Conservation (phyloP, 2,888 invertebrate species). For the Pycnomerus fuliginosus region DNA sequence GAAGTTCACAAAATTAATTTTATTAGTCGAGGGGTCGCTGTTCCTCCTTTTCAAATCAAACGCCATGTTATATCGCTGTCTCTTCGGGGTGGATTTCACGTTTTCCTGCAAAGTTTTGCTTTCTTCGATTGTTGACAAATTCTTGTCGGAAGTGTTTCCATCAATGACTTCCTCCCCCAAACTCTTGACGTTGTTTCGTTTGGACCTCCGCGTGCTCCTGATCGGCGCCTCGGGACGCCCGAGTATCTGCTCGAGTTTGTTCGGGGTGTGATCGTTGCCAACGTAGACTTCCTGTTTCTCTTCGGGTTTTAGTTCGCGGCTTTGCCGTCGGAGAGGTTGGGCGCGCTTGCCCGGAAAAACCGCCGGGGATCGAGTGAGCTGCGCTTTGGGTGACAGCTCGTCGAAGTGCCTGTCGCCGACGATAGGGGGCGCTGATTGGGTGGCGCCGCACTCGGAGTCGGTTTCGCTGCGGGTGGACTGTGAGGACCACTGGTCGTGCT, state of each 20-base stretch:
- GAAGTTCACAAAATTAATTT: slow-evolving; percentile 49
- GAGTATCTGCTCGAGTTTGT: slow-evolving; percentile 49
- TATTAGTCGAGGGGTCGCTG: slow-evolving; percentile 70
- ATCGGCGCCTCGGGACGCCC: slow-evolving; percentile 47
- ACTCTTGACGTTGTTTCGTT: slow-evolving; percentile 48
- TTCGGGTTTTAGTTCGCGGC: slow-evolving; percentile 39
- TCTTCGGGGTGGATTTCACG: slow-evolving; percentile 43
- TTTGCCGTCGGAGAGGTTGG: slow-evolving; percentile 57
- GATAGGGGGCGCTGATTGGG: slow-evolving; percentile 47
- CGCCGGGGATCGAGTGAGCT: slow-evolving; percentile 35
- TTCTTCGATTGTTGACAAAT: slow-evolving; percentile 50
- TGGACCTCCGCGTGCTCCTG: slow-evolving; percentile 42
- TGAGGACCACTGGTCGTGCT: slow-evolving; percentile 47
- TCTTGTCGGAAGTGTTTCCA: slow-evolving; percentile 39
- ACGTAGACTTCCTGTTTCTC: slow-evolving; percentile 43
- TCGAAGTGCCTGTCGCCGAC: slow-evolving; percentile 33
- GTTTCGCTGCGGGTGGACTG: slow-evolving; percentile 48
- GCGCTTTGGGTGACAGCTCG: slow-evolving; percentile 28
- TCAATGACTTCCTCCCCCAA: slow-evolving; percentile 57
- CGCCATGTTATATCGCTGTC: slow-evolving; percentile 42
- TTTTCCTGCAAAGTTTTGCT: slow-evolving; percentile 34
- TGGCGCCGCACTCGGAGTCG: slow-evolving; percentile 40
- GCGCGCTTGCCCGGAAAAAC: slow-evolving; percentile 44
- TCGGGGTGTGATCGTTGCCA: slow-evolving; percentile 42
- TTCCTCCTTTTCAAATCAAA: slow-evolving; percentile 66